These are phyloP conservation scores for Diarsia mendica DNA, from an alignment of 2,888 invertebrate species.

Conservation along the genomic window DNA sequence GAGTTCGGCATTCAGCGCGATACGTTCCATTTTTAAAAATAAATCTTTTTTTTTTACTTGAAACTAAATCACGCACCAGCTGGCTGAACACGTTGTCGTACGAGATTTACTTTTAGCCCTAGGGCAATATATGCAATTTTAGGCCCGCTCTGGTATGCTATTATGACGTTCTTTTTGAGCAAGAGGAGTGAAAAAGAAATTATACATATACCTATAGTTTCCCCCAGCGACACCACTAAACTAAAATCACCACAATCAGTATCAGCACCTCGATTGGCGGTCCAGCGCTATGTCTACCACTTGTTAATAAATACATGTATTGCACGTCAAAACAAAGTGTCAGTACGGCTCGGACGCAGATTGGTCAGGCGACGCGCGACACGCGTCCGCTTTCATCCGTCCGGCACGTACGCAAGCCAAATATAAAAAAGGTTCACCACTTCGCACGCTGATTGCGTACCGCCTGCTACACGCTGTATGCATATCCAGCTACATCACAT, in stretches of 20 bases:
- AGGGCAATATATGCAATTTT: too few relatives aligned
- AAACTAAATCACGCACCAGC: too few relatives aligned
- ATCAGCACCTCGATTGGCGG: slow-evolving; percentile 22
- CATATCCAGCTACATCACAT: slow-evolving; percentile 47
- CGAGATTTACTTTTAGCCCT: too few relatives aligned
- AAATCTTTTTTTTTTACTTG: too few relatives aligned
- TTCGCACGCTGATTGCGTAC: slow-evolving; percentile 63
- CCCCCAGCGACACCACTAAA: too few relatives aligned
- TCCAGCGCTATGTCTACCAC: slow-evolving; percentile 12
- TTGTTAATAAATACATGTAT: slow-evolving; percentile 44
- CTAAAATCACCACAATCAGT: neutral
- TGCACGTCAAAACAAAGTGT: slow-evolving; percentile 50
- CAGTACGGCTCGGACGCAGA: slow-evolving; percentile 12
- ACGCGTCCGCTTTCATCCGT: slow-evolving; percentile 31
- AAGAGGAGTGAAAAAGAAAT: too few relatives aligned
- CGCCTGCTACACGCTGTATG: slow-evolving; percentile 40
- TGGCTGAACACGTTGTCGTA: too few relatives aligned
- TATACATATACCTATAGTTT: neutral
- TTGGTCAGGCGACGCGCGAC: slow-evolving; percentile 34
- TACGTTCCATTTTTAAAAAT: too few relatives aligned
- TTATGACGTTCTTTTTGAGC: too few relatives aligned
- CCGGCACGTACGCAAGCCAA: slow-evolving; percentile 63
- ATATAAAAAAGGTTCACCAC: slow-evolving; percentile 67
- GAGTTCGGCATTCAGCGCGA: too few relatives aligned
- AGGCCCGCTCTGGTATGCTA: too few relatives aligned